Evolutionary conservation across 2,113 vertebrate genomes (phyloP).

Genomic region (Cryptomyrus ogoouensis): DNA sequence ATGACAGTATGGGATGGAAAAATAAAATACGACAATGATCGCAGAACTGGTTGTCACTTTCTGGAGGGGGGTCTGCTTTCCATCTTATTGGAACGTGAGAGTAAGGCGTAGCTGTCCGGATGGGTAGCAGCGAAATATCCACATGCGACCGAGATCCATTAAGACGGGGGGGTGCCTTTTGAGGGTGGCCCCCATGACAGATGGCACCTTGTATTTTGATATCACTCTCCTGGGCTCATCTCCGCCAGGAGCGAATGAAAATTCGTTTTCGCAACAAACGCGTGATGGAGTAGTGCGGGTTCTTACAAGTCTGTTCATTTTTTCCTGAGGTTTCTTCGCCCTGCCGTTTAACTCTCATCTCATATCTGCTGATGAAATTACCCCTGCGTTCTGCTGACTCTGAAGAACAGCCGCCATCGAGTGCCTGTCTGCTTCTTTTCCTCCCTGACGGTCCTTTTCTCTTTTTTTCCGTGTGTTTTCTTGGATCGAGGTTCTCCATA

Average conservation of each 20-base stretch:
- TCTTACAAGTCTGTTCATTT: conserved; percentile 44
- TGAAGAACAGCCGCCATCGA: neutral
- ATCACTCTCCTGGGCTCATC: neutral
- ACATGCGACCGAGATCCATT: neutral
- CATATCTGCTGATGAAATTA: conserved; percentile 19
- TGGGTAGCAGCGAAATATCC: neutral
- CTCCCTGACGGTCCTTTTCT: neutral
- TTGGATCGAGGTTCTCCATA: neutral
- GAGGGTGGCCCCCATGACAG: neutral
- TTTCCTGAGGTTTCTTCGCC: neutral
- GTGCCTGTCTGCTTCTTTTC: neutral
- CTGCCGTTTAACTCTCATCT: conserved; percentile 14
- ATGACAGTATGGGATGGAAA: neutral
- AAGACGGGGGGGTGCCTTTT: neutral
- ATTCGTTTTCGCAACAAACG: conserved; percentile 5
- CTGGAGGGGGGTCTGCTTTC: neutral
- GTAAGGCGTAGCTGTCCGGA: neutral
- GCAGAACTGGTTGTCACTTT: neutral
- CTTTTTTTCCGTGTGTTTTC: conserved; percentile 13
- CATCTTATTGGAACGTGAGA: neutral
- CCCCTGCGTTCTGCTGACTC: conserved; percentile 9
- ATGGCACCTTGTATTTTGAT: conserved; percentile 1
- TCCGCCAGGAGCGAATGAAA: neutral
- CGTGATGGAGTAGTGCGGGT: neutral
- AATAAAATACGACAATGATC: neutral